These are phyloP conservation scores for Notothenia coriiceps DNA, from an alignment of 2,113 vertebrate species.

Conservation along the genomic window DNA sequence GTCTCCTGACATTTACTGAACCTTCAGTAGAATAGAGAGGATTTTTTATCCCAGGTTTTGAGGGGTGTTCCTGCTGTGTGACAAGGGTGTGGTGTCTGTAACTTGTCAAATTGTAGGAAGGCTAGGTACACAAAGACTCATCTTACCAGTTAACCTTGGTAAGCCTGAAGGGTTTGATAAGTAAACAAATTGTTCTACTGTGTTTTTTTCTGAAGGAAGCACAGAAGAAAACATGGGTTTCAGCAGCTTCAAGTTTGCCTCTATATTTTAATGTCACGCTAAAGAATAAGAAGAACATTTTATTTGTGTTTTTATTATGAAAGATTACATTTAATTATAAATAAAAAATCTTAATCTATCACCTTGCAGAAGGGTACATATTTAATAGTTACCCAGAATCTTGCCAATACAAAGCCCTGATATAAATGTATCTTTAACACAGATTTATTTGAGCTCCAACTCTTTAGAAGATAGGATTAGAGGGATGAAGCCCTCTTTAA, in stretches of 20 bases:
- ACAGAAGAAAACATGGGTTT: neutral
- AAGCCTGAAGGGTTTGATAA: constrained; percentile 54
- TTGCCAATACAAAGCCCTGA: no score
- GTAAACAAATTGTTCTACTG: constrained; percentile 56
- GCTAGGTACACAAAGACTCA: constrained; percentile 69
- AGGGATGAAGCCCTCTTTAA: no score
- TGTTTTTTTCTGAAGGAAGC: constrained; percentile 24
- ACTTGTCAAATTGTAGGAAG: constrained; percentile 39
- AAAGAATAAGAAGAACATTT: neutral
- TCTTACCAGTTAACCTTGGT: constrained; percentile 53
- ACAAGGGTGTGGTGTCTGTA: constrained; percentile 54
- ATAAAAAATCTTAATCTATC: no score
- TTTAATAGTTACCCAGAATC: no score
- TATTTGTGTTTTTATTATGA: neutral
- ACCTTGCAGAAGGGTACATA: no score
- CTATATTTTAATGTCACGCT: neutral
- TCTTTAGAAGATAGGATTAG: no score
- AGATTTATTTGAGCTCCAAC: no score
- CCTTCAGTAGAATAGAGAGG: neutral
- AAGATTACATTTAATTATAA: no score
- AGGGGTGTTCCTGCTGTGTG: neutral
- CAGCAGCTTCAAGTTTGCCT: neutral
- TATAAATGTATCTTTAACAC: no score
- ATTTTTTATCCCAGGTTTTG: neutral
- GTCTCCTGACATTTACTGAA: neutral